Base-by-base conservation (phyloP, 2,888 invertebrate species). In the Cryptophagus acutangulus region DNA sequence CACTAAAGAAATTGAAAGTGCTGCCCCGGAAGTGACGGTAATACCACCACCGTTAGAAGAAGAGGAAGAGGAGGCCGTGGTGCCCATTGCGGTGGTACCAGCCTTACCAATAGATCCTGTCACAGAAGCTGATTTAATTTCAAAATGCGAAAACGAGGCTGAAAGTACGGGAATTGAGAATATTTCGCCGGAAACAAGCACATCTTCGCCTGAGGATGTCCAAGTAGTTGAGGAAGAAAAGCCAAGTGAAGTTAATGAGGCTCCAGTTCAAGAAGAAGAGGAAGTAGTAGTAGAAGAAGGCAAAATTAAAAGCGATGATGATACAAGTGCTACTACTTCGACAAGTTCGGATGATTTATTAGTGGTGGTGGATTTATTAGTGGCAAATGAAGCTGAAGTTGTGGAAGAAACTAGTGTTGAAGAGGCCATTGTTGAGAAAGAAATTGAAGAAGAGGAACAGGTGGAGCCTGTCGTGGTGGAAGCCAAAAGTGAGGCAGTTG, bases 131-230 rank as follows among this genome's bases (percentile, higher is more conserved):
- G n/a, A n/a, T n/a, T n/a, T n/a, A n/a, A n/a, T n/a, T n/a, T n/a
- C n/a, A n/a, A n/a, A n/a, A n/a, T n/a, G n/a, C n/a, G n/a, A n/a
- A n/a, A n/a, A n/a, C n/a, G n/a, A n/a, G n/a, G n/a, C 24, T n/a
- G 46, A 48, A 35, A 31, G 33, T 30, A 17, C 40, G 9, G 46
- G 44, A 9, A 41, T 36, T 28, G 50, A 54, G 37, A 49, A 40
- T 41, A 39, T 49, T 24, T 52, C 50, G 1, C 47, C 51, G 13
- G 51, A 52, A 43, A 50, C 37, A n/a, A 54, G 51, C 35, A 48
- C 50, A 17, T 39, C 40, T 10, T 47, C 46, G 17, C 45, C 51
- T n/a, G 52, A 52, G 25, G 20, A 29, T 8, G 30, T 46, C 18
- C 40, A 43, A 36, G 17, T 29, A 5, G 31, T 40, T 28, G 38